Evolutionary conservation across 2,797 vertebrate species (phyloP), one percentile per base, ranked within the genome.

Genomic region (Euthynnus affinis): DNA sequence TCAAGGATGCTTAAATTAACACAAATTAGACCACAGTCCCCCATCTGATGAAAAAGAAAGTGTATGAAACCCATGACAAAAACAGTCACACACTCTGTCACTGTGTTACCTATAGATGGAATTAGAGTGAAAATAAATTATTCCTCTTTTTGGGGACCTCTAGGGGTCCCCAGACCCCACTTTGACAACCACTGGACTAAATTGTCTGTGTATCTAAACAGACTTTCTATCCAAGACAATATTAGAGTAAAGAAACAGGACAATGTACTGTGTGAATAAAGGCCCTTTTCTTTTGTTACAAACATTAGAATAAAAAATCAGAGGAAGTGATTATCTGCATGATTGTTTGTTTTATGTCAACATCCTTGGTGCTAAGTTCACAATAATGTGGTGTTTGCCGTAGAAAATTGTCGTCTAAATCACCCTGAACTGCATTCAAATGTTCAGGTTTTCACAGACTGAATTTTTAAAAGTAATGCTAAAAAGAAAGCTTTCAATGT

Each of bases 231-330:
- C 17, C 9, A 46, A 48, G 44, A 34, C n/a, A 65, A 65, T 13
- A 46, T 71, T 52, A 63, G 17, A 57, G 58, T 27, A 69, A 59
- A 74, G 27, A 37, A 67, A 71, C 53, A 46, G 14, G 18, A 74
- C 25, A 22, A 6, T 52, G 17, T 8, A 20, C 9, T 12, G 34
- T 52, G 18, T 40, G 22, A 42, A 49, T 40, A 40, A 20, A n/a
- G 20, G 20, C 32, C 46, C 25, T 57, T 61, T 49, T 34, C 0
- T 10, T 17, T 52, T 23, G n/a, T 44, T 40, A 64, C 34, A 66
- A 9, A 42, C 1, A 66, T 1, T 7, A 53, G 9, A 59, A 63
- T 68, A 37, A 44, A 37, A 34, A 53, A 9, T 29, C 27, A 29
- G 27, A 29, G 27, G 27, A 18, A 17, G 5, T 4, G 1, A 53